These are phyloP conservation scores for Octodonta nipae DNA, from an alignment of 2,888 invertebrate genomes.

Conservation along the genomic window DNA sequence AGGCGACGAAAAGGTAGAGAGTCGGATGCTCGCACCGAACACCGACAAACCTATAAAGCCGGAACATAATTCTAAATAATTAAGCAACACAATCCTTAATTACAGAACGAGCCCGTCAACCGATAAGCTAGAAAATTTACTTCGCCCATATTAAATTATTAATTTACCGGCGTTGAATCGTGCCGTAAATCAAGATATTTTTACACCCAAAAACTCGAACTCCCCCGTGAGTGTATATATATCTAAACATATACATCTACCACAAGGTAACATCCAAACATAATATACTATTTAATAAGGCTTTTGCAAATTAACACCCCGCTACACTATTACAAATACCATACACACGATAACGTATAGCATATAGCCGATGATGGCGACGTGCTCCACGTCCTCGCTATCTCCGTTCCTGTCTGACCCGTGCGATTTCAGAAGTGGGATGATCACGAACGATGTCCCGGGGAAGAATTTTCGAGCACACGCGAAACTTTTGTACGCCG, in stretches of 20 bases:
- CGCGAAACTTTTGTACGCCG: constrained; percentile 17
- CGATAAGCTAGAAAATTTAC: constrained; percentile 17
- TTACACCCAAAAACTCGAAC: constrained; percentile 23
- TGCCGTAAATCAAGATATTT: constrained; percentile 31
- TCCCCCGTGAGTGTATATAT: too few species aligned
- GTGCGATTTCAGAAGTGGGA: constrained; percentile 2
- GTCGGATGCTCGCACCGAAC: too few species aligned
- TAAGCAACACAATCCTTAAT: constrained; percentile 17
- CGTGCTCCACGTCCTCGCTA: constrained; percentile 8
- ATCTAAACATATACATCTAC: too few species aligned
- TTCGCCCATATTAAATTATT: constrained; percentile 25
- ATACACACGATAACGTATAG: constrained; percentile 33
- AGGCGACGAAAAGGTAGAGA: too few species aligned
- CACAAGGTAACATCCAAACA: constrained; percentile 34
- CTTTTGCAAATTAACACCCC: constrained; percentile 28
- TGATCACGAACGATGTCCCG: too few species aligned
- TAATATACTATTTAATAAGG: constrained; percentile 38
- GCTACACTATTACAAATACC: constrained; percentile 33
- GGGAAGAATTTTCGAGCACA: constrained; percentile 1
- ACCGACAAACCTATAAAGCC: constrained; percentile 1
- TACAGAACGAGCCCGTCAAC: constrained; percentile 14
- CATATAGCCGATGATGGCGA: constrained; percentile 25
- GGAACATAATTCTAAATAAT: constrained; percentile 15
- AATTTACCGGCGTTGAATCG: constrained; percentile 22
- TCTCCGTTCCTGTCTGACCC: constrained; percentile 8